These are phyloP conservation scores for Ascidia mentula DNA, from an alignment of 23 tunicate species.

Conservation along the genomic window DNA sequence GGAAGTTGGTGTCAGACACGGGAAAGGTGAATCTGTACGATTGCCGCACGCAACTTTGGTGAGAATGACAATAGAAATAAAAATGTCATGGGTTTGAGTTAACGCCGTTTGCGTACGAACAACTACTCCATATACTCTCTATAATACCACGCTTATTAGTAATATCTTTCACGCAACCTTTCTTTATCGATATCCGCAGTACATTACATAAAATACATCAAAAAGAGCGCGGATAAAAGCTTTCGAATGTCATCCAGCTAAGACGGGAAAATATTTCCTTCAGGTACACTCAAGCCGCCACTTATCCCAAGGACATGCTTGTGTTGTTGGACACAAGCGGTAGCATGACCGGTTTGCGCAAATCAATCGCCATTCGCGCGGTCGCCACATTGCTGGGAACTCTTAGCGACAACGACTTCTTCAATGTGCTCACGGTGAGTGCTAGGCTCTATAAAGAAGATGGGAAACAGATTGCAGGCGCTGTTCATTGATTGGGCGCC, in stretches of 20 bases:
- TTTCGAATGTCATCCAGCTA: too few relatives aligned
- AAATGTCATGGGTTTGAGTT: too few relatives aligned
- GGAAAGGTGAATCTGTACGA: slow-evolving; percentile 85
- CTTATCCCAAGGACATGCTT: slow-evolving; percentile 80
- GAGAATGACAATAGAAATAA: too few relatives aligned
- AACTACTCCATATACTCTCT: too few relatives aligned
- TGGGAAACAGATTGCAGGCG: neutral
- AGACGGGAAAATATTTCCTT: too few relatives aligned
- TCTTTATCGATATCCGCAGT: too few relatives aligned
- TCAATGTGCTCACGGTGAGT: slow-evolving; percentile 84
- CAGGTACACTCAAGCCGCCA: slow-evolving; percentile 90
- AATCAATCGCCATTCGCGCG: slow-evolving; percentile 52
- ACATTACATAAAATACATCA: too few relatives aligned
- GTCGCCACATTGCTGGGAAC: slow-evolving; percentile 53
- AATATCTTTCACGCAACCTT: too few relatives aligned
- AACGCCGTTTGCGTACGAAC: too few relatives aligned
- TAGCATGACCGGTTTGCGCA: slow-evolving; percentile 86
- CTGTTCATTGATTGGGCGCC: slow-evolving; percentile 1
- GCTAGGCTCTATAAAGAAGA: neutral
- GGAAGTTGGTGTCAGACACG: slow-evolving; percentile 41
- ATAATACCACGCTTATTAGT: too few relatives aligned
- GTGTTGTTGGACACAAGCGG: slow-evolving; percentile 91
- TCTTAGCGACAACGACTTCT: slow-evolving; percentile 84
- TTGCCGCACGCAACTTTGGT: slow-evolving; percentile 80
- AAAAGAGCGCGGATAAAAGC: too few relatives aligned